Conservation (phyloP, 2,888 invertebrate genomes). For the Drosophila testacea region DNA sequence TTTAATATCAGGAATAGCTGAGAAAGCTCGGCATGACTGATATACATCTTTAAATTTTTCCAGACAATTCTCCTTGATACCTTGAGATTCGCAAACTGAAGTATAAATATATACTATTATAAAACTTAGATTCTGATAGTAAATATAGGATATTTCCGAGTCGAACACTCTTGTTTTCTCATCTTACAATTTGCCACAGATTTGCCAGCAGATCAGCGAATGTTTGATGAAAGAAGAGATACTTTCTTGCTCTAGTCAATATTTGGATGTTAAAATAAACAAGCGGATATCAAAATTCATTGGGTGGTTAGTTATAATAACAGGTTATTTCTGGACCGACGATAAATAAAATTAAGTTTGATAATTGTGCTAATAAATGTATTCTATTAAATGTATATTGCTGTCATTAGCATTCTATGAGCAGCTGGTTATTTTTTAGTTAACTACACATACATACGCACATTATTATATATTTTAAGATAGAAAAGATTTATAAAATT, state of each 20-base stretch:
- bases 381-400: slow-evolving; percentile 20
- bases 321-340: slow-evolving; percentile 50
- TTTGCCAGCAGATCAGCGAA: not conserved
- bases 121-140: too few relatives aligned
- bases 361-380: slow-evolving; percentile 44
- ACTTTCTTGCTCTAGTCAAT: slow-evolving; percentile 21
- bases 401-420: slow-evolving; percentile 24
- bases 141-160: not conserved
- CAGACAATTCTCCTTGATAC: too few relatives aligned
- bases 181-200: not conserved
- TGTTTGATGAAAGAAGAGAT: not conserved
- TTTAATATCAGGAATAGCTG: too few relatives aligned
- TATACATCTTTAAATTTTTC: too few relatives aligned
- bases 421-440: not conserved
- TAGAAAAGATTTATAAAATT: too few relatives aligned
- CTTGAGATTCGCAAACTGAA: too few relatives aligned
- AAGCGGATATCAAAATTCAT: not conserved
- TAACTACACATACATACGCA: too few relatives aligned
- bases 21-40: too few relatives aligned
- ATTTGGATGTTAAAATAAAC: slow-evolving; percentile 42
- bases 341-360: slow-evolving; percentile 16
- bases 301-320: slow-evolving; percentile 6
- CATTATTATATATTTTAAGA: too few relatives aligned
- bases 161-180: not conserved
- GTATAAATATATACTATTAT: too few relatives aligned